Percentiles rank a stretch among this genome's conserved stretches.
Conservation (phyloP, 2,888 invertebrate species). For the Athrips mouffetella region DNA sequence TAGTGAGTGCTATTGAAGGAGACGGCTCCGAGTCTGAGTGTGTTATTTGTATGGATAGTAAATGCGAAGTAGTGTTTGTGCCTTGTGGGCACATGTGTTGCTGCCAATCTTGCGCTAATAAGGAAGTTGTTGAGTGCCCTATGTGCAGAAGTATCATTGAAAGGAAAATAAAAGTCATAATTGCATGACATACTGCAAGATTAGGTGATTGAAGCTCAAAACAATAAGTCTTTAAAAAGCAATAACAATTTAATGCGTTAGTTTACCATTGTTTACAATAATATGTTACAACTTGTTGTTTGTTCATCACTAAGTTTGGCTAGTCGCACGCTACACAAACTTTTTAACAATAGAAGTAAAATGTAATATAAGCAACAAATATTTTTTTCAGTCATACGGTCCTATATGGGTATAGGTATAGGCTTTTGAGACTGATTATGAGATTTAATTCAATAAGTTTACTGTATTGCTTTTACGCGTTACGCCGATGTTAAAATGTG, state of each 20-base stretch:
- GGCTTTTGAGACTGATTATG: too few relatives aligned
- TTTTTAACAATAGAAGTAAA: too few relatives aligned
- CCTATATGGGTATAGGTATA: too few relatives aligned
- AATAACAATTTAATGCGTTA: background rate
- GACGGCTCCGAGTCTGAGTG: slow-evolving; percentile 81
- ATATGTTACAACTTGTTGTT: too few relatives aligned
- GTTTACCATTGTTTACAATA: too few relatives aligned
- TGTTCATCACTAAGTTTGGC: too few relatives aligned
- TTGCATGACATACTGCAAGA: slow-evolving; percentile 55
- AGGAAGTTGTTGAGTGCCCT: slow-evolving; percentile 82
- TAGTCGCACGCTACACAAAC: too few relatives aligned
- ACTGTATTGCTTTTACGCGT: too few relatives aligned
- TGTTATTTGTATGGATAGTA: slow-evolving; percentile 88
- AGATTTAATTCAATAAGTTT: too few relatives aligned
- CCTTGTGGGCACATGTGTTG: slow-evolving; percentile 94
- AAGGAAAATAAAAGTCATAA: slow-evolving; percentile 82
- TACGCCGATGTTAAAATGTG: too few relatives aligned
- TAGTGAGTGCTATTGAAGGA: slow-evolving; percentile 45
- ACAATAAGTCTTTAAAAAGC: background rate
- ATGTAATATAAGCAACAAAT: too few relatives aligned
- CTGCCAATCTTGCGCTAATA: slow-evolving; percentile 83
- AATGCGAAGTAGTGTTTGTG: slow-evolving; percentile 85
- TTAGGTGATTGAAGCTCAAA: background rate
- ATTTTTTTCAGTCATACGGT: too few relatives aligned
- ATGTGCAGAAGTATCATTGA: slow-evolving; percentile 86